Evolutionary conservation across 2,888 invertebrate species (phyloP).

Genomic region (Eupsilia transversa): DNA sequence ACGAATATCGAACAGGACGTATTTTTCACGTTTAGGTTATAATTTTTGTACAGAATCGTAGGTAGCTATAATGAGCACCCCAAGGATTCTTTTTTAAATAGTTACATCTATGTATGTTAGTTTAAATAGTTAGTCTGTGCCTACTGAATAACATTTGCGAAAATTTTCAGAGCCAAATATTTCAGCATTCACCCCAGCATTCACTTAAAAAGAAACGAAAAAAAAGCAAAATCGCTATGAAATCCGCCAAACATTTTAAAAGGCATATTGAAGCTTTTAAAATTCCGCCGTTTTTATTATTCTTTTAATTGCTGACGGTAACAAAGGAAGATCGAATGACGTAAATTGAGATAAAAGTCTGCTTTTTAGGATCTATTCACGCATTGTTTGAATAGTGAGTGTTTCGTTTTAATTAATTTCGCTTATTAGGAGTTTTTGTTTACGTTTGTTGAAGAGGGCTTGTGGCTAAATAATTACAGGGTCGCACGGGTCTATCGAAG

Average conservation of each 20-base stretch:
- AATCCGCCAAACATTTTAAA: constrained; percentile 64
- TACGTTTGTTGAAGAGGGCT: background rate
- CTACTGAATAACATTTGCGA: background rate
- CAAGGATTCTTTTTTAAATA: no score
- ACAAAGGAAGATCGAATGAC: constrained; percentile 81
- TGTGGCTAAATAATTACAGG: background rate
- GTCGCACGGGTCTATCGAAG: no score
- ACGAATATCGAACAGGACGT: no score
- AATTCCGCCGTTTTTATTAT: constrained; percentile 74
- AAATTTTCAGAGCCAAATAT: constrained; percentile 16
- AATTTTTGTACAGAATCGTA: no score
- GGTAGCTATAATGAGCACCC: no score
- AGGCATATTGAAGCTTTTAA: constrained; percentile 72
- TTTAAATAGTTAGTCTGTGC: no score
- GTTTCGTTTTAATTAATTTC: constrained; percentile 51
- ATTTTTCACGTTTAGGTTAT: no score
- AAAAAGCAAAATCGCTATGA: constrained; percentile 39
- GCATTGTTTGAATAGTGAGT: constrained; percentile 58
- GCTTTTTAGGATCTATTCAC: constrained; percentile 68
- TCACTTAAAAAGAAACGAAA: constrained; percentile 21
- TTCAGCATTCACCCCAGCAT: constrained; percentile 12
- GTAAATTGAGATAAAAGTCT: constrained; percentile 75
- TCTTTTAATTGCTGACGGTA: constrained; percentile 81
- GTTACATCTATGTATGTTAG: no score
- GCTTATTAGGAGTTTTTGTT: constrained; percentile 30